Evolutionary conservation across 1,140 invertebrate species (phyloP).

Genomic region (Doryteuthis pealeii): DNA sequence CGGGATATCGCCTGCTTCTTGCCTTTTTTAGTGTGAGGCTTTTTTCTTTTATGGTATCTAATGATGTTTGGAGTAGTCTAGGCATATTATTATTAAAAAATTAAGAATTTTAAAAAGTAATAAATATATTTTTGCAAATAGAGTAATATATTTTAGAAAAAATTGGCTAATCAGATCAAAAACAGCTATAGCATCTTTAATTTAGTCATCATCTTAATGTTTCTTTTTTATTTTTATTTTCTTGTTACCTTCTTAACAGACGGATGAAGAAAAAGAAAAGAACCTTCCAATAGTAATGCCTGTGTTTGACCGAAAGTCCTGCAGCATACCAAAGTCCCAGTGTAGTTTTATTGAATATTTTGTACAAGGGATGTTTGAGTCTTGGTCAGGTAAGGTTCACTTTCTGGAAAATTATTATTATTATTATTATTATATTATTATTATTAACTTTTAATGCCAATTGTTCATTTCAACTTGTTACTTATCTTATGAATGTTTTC

Average conservation of each 20-base stretch:
- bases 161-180: too few species aligned
- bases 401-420: too few species aligned
- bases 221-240: not conserved
- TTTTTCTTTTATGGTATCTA: too few species aligned
- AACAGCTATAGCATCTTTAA: too few species aligned
- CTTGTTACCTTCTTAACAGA: conserved; percentile 65
- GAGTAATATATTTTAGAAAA: too few species aligned
- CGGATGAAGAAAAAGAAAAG: conserved; percentile 85
- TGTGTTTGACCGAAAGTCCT: conserved; percentile 88
- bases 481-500: not conserved
- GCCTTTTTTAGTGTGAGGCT: too few species aligned
- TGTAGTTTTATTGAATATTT: conserved; percentile 96
- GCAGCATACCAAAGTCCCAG: conserved; percentile 94
- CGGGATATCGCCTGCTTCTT: too few species aligned
- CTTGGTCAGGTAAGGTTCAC: conserved; percentile 81
- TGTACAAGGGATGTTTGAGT: conserved; percentile 95
- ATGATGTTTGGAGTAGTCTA: too few species aligned
- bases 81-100: too few species aligned
- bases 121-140: too few species aligned
- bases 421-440: not conserved
- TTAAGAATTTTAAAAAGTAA: too few species aligned
- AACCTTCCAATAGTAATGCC: conserved; percentile 93
- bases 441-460: not conserved
- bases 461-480: not conserved
- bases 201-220: not conserved